These are phyloP conservation scores for Nothobranchius kuhntae DNA, from an alignment of 2,113 vertebrate genomes.

Conservation along the genomic window DNA sequence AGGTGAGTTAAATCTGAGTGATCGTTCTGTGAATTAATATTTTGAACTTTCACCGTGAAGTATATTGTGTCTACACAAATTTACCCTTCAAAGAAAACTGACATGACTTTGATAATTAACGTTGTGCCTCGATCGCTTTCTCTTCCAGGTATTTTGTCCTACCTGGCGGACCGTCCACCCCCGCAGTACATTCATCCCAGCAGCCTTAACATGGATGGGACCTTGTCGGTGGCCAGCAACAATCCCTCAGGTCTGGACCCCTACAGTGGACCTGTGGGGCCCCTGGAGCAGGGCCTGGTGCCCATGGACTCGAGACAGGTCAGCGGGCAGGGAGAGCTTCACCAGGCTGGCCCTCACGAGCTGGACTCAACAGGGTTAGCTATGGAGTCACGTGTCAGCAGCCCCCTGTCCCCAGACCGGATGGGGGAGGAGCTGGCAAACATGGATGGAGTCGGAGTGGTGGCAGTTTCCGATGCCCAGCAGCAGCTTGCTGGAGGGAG, in stretches of 20 bases:
- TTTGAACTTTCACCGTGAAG: no score
- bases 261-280: conserved; percentile 86
- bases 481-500: conserved; percentile 82
- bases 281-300: conserved; percentile 90
- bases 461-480: conserved; percentile 82
- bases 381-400: conserved; percentile 93
- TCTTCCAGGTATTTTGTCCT: conserved; percentile 91
- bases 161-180: conserved; percentile 95
- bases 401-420: conserved; percentile 91
- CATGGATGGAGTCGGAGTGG: conserved; percentile 88
- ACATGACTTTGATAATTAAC: no score
- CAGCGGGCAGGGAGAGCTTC: conserved; percentile 85
- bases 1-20: conserved; percentile 71
- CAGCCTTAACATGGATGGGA: conserved; percentile 91
- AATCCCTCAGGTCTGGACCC: conserved; percentile 89
- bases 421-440: conserved; percentile 88
- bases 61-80: no score
- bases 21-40: no score
- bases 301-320: conserved; percentile 91
- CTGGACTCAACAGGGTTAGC: conserved; percentile 85
- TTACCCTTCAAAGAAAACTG: no score
- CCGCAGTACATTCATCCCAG: conserved; percentile 98
- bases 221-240: conserved; percentile 86
- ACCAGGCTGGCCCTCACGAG: conserved; percentile 86
- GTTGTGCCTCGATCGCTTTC: background rate